These are phyloP conservation scores for Plagiodera versicolora DNA, from an alignment of 2,888 invertebrate genomes.

Conservation along the genomic window DNA sequence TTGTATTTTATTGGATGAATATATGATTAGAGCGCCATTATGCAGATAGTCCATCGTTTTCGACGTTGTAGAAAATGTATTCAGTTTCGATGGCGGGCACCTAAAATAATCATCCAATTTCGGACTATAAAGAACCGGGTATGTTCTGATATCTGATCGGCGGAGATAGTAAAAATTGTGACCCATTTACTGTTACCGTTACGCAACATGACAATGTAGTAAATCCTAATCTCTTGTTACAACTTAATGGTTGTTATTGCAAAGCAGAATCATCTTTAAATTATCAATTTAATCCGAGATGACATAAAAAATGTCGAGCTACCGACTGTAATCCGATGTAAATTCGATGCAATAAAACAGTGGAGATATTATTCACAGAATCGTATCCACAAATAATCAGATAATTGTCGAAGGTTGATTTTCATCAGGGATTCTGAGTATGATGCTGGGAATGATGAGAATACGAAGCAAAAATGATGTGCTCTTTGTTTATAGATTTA, in stretches of 20 bases:
- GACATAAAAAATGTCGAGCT: constrained; percentile 32
- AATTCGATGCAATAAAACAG: constrained; percentile 25
- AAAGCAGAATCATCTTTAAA: constrained; percentile 23
- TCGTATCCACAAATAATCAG: background rate
- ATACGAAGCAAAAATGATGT: background rate
- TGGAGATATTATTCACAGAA: background rate
- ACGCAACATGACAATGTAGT: background rate
- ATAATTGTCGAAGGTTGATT: constrained; percentile 1
- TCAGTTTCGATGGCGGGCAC: constrained; percentile 28
- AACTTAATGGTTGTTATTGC: constrained; percentile 25
- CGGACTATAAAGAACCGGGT: constrained; percentile 10
- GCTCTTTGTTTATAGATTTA: too few relatives aligned
- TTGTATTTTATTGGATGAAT: constrained; percentile 28
- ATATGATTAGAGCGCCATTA: constrained; percentile 29
- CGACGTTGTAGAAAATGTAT: constrained; percentile 31
- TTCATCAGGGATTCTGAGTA: background rate
- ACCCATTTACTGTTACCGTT: background rate
- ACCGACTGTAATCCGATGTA: constrained; percentile 28
- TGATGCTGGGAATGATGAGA: background rate
- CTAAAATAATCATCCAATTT: constrained; percentile 27
- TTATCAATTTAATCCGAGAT: constrained; percentile 30
- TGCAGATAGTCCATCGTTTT: constrained; percentile 29
- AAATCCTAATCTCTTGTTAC: constrained; percentile 30
- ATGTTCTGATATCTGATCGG: background rate
- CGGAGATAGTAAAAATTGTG: background rate